Evolutionary conservation across 2,888 invertebrate species (phyloP).

Genomic region (Hermodice carunculata): DNA sequence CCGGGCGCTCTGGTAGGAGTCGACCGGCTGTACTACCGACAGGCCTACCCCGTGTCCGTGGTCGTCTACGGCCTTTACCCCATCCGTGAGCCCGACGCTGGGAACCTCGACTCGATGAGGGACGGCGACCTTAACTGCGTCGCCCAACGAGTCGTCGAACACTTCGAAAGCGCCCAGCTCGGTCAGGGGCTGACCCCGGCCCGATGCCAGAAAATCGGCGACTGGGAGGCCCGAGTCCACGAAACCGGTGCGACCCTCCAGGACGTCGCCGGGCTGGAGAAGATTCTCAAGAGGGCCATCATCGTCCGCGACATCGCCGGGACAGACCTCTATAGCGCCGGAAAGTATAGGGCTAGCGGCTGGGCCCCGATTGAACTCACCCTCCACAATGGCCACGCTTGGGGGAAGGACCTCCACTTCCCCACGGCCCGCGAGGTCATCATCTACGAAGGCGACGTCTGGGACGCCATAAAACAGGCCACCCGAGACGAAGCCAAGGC

Average conservation of each 20-base stretch:
- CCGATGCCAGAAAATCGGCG: background rate
- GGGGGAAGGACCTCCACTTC: slow-evolving; percentile 25
- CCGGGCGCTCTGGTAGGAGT: no score
- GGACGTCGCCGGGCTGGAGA: slow-evolving; percentile 24
- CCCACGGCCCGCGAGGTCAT: slow-evolving; percentile 3
- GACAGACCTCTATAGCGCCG: slow-evolving; percentile 15
- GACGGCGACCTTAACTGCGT: slow-evolving; percentile 30
- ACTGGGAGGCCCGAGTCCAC: slow-evolving; percentile 23
- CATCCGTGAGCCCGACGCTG: slow-evolving; percentile 1
- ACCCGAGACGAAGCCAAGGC: slow-evolving; percentile 16
- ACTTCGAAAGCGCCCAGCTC: slow-evolving; percentile 21
- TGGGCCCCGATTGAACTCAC: slow-evolving; percentile 20
- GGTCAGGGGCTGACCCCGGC: slow-evolving; percentile 18
- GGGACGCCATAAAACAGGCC: slow-evolving; percentile 19
- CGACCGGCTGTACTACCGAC: no score
- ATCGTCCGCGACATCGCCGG: slow-evolving; percentile 22
- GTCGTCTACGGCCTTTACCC: no score
- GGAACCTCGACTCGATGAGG: slow-evolving; percentile 16
- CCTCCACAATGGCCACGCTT: slow-evolving; percentile 33
- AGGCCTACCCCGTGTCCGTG: no score
- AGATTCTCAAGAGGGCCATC: slow-evolving; percentile 17
- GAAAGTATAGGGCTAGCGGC: background rate
- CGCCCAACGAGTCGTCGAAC: slow-evolving; percentile 26
- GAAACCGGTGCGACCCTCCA: slow-evolving; percentile 28
- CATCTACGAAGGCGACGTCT: slow-evolving; percentile 26